Conservation (phyloP, 2,888 invertebrate genomes). For the Cryptocheilus praepositus region DNA sequence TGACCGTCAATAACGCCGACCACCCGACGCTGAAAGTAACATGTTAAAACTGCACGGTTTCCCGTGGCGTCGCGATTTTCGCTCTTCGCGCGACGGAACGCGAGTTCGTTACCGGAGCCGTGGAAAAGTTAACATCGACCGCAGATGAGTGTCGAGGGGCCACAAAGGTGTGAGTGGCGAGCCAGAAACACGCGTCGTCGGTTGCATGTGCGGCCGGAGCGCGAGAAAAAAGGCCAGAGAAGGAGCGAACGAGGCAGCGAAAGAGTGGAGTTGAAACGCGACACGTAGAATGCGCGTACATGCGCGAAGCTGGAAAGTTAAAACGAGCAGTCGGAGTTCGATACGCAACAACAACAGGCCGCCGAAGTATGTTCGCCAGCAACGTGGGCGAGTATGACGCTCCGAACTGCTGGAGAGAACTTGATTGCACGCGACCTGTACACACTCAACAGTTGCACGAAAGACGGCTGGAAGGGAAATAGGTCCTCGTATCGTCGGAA, state of each 20-base stretch:
- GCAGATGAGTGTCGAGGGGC: slow-evolving; percentile 15
- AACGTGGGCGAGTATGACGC: not conserved
- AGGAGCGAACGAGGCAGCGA: not conserved
- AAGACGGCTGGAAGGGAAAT: too few relatives aligned
- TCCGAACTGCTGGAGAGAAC: too few relatives aligned
- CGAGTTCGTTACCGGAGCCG: slow-evolving; percentile 27
- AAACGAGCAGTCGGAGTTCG: not conserved
- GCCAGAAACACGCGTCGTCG: not conserved
- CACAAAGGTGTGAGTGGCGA: too few relatives aligned
- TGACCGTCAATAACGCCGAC: too few relatives aligned
- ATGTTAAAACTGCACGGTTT: too few relatives aligned
- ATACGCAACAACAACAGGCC: not conserved
- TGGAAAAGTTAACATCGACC: slow-evolving; percentile 22
- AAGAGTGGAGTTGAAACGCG: not conserved
- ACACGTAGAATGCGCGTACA: not conserved
- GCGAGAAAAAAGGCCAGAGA: not conserved
- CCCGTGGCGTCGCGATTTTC: not conserved
- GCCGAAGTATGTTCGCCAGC: not conserved
- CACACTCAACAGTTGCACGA: too few relatives aligned
- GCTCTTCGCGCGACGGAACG: not conserved
- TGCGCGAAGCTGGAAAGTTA: not conserved
- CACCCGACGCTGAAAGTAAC: too few relatives aligned
- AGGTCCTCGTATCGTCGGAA: too few relatives aligned
- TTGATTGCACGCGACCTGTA: too few relatives aligned
- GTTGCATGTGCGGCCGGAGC: not conserved